A percentile compares a stretch with the other conserved stretches of the same genome.
phyloP scores from a whole-genome alignment of 2,797 vertebrate species.

The Meda fulgida region DNA sequence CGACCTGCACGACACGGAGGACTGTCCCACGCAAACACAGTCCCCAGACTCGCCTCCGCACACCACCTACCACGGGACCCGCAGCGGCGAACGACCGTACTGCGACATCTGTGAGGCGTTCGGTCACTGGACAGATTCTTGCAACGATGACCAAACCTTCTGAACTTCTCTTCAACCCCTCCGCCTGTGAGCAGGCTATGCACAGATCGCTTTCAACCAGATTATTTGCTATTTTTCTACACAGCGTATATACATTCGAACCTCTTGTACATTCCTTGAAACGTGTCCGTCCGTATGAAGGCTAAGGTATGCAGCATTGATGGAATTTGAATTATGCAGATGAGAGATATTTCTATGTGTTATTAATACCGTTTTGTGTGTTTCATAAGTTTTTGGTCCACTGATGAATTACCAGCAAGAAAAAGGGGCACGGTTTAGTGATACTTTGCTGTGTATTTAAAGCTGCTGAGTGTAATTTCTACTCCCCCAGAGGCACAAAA shows the following conservation, averaged over 20 bases:
- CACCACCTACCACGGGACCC: slow-evolving; percentile 86
- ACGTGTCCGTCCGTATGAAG: slow-evolving; percentile 56
- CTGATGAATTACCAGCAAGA: slow-evolving; percentile 3
- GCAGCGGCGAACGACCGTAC: slow-evolving; percentile 87
- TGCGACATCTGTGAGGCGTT: slow-evolving; percentile 97
- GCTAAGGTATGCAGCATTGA: slow-evolving; percentile 66
- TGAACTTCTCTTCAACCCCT: slow-evolving; percentile 62
- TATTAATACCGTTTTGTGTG: slow-evolving; percentile 23
- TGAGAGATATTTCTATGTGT: background rate
- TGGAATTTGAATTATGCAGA: slow-evolving; percentile 6
- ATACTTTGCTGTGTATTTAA: slow-evolving; percentile 10
- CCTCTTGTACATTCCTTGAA: slow-evolving; percentile 53
- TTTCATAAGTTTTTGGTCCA: slow-evolving; percentile 14
- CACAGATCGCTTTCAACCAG: slow-evolving; percentile 59
- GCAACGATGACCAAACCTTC: slow-evolving; percentile 97
- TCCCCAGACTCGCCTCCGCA: slow-evolving; percentile 89
- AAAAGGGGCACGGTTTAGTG: background rate
- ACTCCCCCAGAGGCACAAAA: background rate
- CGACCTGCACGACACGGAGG: slow-evolving; percentile 94
- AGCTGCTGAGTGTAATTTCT: slow-evolving; percentile 12
- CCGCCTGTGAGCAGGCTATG: slow-evolving; percentile 51
- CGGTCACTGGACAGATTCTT: slow-evolving; percentile 89
- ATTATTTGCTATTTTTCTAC: slow-evolving; percentile 76
- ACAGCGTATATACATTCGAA: slow-evolving; percentile 69
- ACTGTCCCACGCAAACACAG: slow-evolving; percentile 95